Conservation (phyloP, 2,888 invertebrate species). For the Ormyrus pomaceus region DNA sequence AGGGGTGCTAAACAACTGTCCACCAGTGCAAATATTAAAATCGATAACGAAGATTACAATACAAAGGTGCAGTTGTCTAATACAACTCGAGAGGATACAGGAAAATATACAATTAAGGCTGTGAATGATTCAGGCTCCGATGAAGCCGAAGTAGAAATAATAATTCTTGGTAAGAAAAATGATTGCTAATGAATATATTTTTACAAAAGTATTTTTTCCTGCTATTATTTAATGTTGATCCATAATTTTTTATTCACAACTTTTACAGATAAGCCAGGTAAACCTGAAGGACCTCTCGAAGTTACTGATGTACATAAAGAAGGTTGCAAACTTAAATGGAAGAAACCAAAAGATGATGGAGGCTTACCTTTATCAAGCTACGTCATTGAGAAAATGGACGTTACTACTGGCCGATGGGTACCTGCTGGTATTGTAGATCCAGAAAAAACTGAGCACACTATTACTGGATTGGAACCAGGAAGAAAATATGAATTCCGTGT, state of each 20-base stretch:
- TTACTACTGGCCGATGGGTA: constrained; percentile 90
- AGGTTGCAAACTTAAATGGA: constrained; percentile 95
- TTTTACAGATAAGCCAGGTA: constrained; percentile 85
- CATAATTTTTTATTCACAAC: background rate
- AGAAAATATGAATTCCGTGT: constrained; percentile 99
- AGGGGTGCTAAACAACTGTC: constrained; percentile 83
- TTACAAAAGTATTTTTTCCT: no score
- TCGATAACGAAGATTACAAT: constrained; percentile 94
- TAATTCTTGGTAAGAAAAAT: constrained; percentile 81
- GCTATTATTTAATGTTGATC: background rate
- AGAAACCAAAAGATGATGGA: constrained; percentile 96
- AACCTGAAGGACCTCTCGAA: constrained; percentile 94
- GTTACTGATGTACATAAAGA: constrained; percentile 94
- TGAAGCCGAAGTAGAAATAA: constrained; percentile 95
- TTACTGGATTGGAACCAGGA: constrained; percentile 94
- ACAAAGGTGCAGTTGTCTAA: constrained; percentile 90
- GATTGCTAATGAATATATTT: no score
- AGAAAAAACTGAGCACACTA: constrained; percentile 87
- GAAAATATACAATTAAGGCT: constrained; percentile 92
- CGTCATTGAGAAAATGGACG: constrained; percentile 96
- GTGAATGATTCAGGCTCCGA: constrained; percentile 96
- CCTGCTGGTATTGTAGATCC: constrained; percentile 91
- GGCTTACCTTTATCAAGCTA: constrained; percentile 94
- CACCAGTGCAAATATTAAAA: constrained; percentile 82
- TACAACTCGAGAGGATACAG: constrained; percentile 90